Base-by-base conservation (phyloP, 2,888 invertebrate genomes). In the Caenorhabditis japonica region DNA sequence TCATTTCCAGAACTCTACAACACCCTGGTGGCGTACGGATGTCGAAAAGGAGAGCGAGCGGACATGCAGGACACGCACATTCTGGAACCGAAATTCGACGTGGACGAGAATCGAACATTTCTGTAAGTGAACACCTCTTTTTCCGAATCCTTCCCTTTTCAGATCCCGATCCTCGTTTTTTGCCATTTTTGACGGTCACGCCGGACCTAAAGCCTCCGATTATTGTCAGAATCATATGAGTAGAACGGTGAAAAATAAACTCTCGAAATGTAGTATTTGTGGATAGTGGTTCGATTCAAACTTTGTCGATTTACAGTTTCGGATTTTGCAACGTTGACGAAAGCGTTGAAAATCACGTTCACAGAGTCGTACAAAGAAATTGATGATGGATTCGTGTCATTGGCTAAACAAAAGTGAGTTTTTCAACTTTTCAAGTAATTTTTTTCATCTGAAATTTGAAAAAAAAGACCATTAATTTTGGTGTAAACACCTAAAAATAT, bases 61-160 rank as follows among this genome's bases (percentile, higher is more conserved):
- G 90, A 90, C 38, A 90, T 90, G 90, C 89, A 90, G 75, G 90
- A 90, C 83, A 87, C 88, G 5, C 89, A 90, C 81, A 75, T 88
- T 12, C 76, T 89, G 10, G 66, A 88, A n/a, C 85, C 89, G 62
- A 85, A 88, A 69, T 88, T 86, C 69, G 82, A 58, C 15, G 25
- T 77, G 12, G 59, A 43, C 34, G 39, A 44, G 17, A 51, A 62
- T 7, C 59, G 75, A 19, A 10, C 30, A 4, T 77, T 60, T n/a
- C 34, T 71, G 69, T 71, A 41, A 55, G 60, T 58, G n/a, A 5
- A 10, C 5, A 10, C 30, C 30, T 30, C 30, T 10, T 30, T 10
- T 30, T 30, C 30, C 10, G 30, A 30, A 30, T 30, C 30, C 30
- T 30, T 10, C n/a, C n/a, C 55, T 51, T 25, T 75, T 47, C 58